A percentile compares a stretch with the other conserved stretches of the same genome.
Evolutionary conservation across 2,888 invertebrate species (phyloP).

Genomic region (Macrophya annulata): DNA sequence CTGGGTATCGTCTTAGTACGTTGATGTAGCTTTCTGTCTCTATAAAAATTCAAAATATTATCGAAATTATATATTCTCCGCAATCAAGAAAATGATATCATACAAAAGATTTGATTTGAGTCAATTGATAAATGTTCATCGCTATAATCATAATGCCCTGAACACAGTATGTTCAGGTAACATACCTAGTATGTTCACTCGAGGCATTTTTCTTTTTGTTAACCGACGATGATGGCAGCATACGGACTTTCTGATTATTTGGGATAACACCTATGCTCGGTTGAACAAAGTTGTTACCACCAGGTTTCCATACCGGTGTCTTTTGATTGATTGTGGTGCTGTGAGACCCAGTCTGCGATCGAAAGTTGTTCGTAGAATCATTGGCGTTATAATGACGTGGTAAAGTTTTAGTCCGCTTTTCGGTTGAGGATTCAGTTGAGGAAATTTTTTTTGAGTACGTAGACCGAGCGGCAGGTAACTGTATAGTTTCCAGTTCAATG

Average conservation of each 20-base stretch:
- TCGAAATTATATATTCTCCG: background rate
- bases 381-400: background rate
- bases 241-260: conserved; percentile 8
- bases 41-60: background rate
- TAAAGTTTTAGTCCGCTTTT: background rate
- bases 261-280: conserved; percentile 9
- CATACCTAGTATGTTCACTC: conserved; percentile 7
- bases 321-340: conserved; percentile 17
- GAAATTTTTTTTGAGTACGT: background rate
- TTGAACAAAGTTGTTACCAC: conserved; percentile 28
- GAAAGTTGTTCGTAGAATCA: conserved; percentile 21
- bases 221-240: background rate
- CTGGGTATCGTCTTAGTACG: background rate
- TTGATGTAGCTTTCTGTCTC: background rate
- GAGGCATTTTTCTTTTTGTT: conserved; percentile 14
- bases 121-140: background rate
- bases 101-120: background rate
- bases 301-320: conserved; percentile 23
- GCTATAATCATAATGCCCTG: background rate
- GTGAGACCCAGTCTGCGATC: background rate
- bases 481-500: background rate
- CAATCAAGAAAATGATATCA: background rate
- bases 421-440: background rate
- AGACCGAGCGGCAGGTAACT: background rate
- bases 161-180: background rate